Conservation (phyloP, 1,140 invertebrate genomes). For the Bursaphelenchus mucronatus region DNA sequence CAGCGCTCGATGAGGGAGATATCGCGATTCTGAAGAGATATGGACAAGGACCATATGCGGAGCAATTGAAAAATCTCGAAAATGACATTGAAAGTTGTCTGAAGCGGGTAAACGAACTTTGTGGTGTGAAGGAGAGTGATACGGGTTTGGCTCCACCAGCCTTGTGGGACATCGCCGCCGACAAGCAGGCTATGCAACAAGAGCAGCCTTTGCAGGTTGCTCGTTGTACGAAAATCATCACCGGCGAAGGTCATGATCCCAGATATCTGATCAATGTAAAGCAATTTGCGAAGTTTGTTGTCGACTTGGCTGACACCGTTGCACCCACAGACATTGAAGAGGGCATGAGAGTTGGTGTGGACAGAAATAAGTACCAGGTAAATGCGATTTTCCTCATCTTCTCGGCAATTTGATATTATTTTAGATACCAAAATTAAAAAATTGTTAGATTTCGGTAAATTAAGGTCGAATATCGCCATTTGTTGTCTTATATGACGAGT, state of each 20-base stretch:
- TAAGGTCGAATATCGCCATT: conserved; percentile 87
- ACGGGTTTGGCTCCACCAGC: conserved; percentile 94
- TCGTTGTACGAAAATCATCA: conserved; percentile 64
- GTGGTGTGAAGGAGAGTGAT: conserved; percentile 70
- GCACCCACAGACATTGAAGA: conserved; percentile 99
- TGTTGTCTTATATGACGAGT: conserved; percentile 61
- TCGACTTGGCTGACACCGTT: conserved; percentile 95
- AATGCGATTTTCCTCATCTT: conserved; percentile 69
- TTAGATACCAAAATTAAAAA: conserved; percentile 99
- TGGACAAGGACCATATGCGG: conserved; percentile 94
- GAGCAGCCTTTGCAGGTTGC: conserved; percentile 83
- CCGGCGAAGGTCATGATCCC: conserved; percentile 91
- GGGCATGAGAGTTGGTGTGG: conserved; percentile 98
- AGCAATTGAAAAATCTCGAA: conserved; percentile 85
- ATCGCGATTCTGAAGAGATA: conserved; percentile 95
- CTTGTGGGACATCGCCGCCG: conserved; percentile 96
- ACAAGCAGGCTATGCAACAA: conserved; percentile 97
- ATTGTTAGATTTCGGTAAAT: conserved; percentile 73
- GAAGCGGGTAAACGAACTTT: conserved; percentile 94
- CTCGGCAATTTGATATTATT: conserved; percentile 92
- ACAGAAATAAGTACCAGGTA: conserved; percentile 78
- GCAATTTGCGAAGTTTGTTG: conserved; percentile 99
- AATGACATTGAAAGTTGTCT: conserved; percentile 91
- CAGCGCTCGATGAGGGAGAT: conserved; percentile 94
- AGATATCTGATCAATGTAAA: conserved; percentile 99